A percentile compares a stretch with the other conserved stretches of the same genome.
These are phyloP conservation scores for Drosophila watanabei DNA, from an alignment of 1,140 invertebrate species.

Conservation along the genomic window DNA sequence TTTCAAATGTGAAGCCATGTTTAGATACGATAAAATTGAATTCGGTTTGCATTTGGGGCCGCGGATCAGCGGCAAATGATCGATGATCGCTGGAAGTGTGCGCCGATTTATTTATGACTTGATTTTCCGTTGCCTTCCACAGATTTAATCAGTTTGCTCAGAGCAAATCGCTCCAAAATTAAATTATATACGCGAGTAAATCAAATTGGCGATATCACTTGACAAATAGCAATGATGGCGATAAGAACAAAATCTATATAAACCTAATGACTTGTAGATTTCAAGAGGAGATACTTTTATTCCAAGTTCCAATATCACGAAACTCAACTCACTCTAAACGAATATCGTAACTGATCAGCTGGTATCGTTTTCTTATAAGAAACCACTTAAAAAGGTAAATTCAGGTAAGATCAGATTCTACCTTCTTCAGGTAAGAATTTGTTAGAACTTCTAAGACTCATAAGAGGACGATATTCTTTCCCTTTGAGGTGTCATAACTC, in stretches of 20 bases:
- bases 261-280: not conserved
- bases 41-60: slow-evolving; percentile 68
- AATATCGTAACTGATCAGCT: slow-evolving; percentile 38
- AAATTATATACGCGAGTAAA: slow-evolving; percentile 65
- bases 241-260: slow-evolving; percentile 1
- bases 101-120: slow-evolving; percentile 81
- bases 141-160: slow-evolving; percentile 66
- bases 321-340: slow-evolving; percentile 10
- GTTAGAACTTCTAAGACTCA: slow-evolving; percentile 15
- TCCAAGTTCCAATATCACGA: slow-evolving; percentile 6
- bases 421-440: slow-evolving; percentile 45
- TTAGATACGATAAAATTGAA: slow-evolving; percentile 79
- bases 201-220: slow-evolving; percentile 51
- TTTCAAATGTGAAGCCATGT: slow-evolving; percentile 81
- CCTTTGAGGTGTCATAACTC: slow-evolving; percentile 23
- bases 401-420: not conserved
- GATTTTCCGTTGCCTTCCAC: slow-evolving; percentile 52
- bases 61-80: slow-evolving; percentile 63
- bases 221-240: slow-evolving; percentile 47
- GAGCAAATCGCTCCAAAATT: slow-evolving; percentile 53
- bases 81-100: slow-evolving; percentile 83
- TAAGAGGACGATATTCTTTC: not conserved
- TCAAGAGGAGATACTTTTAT: not conserved
- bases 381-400: slow-evolving; percentile 3
- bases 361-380: slow-evolving; percentile 65